Evolutionary conservation across 2,888 invertebrate species (phyloP).

Genomic region (Drosophila koepferae): DNA sequence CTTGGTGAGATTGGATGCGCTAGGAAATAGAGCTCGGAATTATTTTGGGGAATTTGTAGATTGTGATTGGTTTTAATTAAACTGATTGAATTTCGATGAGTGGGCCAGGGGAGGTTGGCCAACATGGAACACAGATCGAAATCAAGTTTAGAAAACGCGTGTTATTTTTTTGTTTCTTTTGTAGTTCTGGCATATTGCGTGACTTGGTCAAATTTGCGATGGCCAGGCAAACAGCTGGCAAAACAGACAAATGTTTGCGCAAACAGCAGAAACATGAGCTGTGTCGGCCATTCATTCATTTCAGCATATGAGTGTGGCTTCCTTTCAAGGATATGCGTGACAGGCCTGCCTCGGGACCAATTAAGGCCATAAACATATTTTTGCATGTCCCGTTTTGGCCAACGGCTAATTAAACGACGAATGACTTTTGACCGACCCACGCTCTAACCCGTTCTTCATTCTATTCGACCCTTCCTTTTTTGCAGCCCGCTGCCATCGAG

Average conservation of each 20-base stretch:
- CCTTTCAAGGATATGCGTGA: slow-evolving; percentile 56
- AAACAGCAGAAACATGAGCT: slow-evolving; percentile 56
- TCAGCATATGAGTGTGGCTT: slow-evolving; percentile 32
- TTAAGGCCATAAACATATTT: slow-evolving; percentile 57
- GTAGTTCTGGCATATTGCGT: slow-evolving; percentile 53
- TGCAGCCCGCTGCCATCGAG: slow-evolving; percentile 92
- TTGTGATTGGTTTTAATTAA: slow-evolving; percentile 78
- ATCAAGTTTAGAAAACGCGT: slow-evolving; percentile 32
- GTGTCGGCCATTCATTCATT: slow-evolving; percentile 42
- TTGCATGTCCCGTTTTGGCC: slow-evolving; percentile 62
- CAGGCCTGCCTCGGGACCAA: slow-evolving; percentile 52
- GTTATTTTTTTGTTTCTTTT: slow-evolving; percentile 16
- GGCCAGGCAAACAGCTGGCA: slow-evolving; percentile 17
- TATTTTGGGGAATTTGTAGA: slow-evolving; percentile 37
- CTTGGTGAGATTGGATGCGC: slow-evolving; percentile 52
- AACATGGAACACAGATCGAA: slow-evolving; percentile 13
- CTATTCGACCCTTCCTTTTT: slow-evolving; percentile 18
- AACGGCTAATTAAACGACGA: slow-evolving; percentile 57
- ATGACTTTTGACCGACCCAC: slow-evolving; percentile 27
- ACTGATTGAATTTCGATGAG: slow-evolving; percentile 68
- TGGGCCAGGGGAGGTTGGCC: not conserved
- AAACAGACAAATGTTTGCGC: slow-evolving; percentile 70
- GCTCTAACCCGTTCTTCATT: not conserved
- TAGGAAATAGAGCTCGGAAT: slow-evolving; percentile 47
- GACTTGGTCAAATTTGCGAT: slow-evolving; percentile 57